Evolutionary conservation across 2,113 vertebrate genomes (phyloP).

Genomic region (Carassius gibelio): DNA sequence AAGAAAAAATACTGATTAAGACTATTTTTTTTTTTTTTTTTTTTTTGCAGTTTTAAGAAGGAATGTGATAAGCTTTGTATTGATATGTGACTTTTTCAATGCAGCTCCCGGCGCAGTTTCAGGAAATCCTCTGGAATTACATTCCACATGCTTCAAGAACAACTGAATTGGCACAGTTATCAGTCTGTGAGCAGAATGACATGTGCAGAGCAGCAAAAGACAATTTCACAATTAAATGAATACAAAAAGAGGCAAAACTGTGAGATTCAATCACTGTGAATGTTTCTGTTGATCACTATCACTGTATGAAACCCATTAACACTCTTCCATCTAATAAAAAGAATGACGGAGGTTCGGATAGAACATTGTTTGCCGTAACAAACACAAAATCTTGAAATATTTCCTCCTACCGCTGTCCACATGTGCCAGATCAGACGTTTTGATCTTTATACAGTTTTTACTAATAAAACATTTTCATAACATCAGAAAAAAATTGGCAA

Average conservation of each 20-base stretch:
- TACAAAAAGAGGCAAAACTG: constrained; percentile 40
- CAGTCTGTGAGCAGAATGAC: constrained; percentile 44
- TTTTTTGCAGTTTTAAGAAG: constrained; percentile 2
- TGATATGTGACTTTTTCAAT: constrained; percentile 42
- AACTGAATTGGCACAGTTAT: constrained; percentile 48
- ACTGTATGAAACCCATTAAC: constrained; percentile 6
- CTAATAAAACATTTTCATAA: background rate
- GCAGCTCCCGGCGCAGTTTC: background rate
- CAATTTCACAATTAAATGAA: constrained; percentile 36
- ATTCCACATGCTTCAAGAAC: constrained; percentile 38
- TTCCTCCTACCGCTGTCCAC: background rate
- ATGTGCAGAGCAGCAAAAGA: constrained; percentile 47
- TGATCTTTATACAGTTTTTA: constrained; percentile 23
- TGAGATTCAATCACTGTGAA: background rate
- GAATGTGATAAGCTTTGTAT: constrained; percentile 23
- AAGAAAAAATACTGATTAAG: background rate
- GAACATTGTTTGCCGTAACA: background rate
- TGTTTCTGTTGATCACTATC: constrained; percentile 23
- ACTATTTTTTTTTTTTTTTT: background rate
- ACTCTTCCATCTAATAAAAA: constrained; percentile 6
- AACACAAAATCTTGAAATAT: background rate
- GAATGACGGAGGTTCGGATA: background rate
- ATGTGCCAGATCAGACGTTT: constrained; percentile 8
- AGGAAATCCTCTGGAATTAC: constrained; percentile 30
- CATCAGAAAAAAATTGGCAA: constrained; percentile 23